Percentiles rank a stretch among this genome's conserved stretches.
Evolutionary conservation across 1,140 invertebrate species (phyloP).

Genomic region (Drosophila chauvacae): DNA sequence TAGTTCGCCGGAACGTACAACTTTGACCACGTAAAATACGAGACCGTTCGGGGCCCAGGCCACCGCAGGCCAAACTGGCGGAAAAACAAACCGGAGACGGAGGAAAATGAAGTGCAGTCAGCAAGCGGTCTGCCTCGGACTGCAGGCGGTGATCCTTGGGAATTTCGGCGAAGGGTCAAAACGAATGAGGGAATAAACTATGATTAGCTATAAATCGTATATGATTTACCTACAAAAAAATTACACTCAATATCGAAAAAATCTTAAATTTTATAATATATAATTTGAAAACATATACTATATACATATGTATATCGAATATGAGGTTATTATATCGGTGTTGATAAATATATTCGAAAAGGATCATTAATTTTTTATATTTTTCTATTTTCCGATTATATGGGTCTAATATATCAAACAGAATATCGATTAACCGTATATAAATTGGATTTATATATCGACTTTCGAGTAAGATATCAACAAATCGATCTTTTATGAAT

Average conservation of each 20-base stretch:
- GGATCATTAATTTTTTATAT: neutral
- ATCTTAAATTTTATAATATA: neutral
- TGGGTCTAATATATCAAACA: neutral
- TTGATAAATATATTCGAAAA: neutral
- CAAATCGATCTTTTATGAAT: neutral
- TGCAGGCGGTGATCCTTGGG: conserved; percentile 9
- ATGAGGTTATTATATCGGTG: neutral
- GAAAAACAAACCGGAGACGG: conserved; percentile 21
- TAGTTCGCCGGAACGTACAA: conserved; percentile 55
- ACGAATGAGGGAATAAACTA: conserved; percentile 10
- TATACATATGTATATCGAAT: neutral
- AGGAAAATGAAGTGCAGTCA: conserved; percentile 20
- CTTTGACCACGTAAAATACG: conserved; percentile 72
- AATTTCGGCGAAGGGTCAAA: neutral
- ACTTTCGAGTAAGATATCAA: neutral
- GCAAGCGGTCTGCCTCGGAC: neutral
- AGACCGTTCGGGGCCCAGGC: conserved; percentile 39
- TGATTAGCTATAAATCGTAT: too few relatives aligned
- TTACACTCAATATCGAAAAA: too few relatives aligned
- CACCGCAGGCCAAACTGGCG: conserved; percentile 39
- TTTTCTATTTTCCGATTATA: neutral
- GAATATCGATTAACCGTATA: neutral
- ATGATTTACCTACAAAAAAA: neutral
- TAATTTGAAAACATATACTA: neutral
- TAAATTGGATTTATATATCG: neutral